Evolutionary conservation across 2,113 vertebrate genomes (phyloP).

Genomic region (Sminthopsis crassicaudata): DNA sequence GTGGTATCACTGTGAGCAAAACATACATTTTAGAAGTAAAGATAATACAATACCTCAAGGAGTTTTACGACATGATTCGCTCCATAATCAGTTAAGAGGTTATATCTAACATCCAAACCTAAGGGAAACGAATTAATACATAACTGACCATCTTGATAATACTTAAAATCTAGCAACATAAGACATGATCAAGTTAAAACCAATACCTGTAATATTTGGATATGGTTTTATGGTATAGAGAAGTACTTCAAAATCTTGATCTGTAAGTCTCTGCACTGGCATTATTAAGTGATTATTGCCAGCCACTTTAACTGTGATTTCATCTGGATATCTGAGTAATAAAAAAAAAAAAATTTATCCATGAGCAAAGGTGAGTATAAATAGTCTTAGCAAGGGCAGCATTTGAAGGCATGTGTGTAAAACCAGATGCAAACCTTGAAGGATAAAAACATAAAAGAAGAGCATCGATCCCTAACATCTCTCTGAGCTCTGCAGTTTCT

Average conservation of each 20-base stretch:
- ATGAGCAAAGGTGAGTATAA: not conserved
- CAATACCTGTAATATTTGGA: slow-evolving; percentile 85
- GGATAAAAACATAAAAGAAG: slow-evolving; percentile 6
- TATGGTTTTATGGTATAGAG: slow-evolving; percentile 76
- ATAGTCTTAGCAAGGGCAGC: not conserved
- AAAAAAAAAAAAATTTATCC: slow-evolving; percentile 34
- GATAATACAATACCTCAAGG: slow-evolving; percentile 84
- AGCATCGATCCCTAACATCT: not conserved
- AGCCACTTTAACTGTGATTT: slow-evolving; percentile 83
- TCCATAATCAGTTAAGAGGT: slow-evolving; percentile 87
- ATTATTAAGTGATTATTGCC: slow-evolving; percentile 82
- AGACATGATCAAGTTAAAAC: slow-evolving; percentile 40
- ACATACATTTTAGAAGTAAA: slow-evolving; percentile 18
- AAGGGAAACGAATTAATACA: slow-evolving; percentile 53
- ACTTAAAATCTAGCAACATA: not conserved
- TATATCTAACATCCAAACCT: slow-evolving; percentile 92
- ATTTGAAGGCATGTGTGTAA: slow-evolving; percentile 9
- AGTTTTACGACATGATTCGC: slow-evolving; percentile 83
- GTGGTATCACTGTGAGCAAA: not conserved
- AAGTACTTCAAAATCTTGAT: slow-evolving; percentile 84
- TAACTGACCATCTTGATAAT: slow-evolving; percentile 15
- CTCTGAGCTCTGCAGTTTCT: not conserved
- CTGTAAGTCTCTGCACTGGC: slow-evolving; percentile 81
- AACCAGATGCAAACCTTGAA: not conserved
- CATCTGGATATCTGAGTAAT: slow-evolving; percentile 60